Evolutionary conservation across 37 sponge, comb jelly and placozoan species (phyloP).

Genomic region (Oopsacas minuta): DNA sequence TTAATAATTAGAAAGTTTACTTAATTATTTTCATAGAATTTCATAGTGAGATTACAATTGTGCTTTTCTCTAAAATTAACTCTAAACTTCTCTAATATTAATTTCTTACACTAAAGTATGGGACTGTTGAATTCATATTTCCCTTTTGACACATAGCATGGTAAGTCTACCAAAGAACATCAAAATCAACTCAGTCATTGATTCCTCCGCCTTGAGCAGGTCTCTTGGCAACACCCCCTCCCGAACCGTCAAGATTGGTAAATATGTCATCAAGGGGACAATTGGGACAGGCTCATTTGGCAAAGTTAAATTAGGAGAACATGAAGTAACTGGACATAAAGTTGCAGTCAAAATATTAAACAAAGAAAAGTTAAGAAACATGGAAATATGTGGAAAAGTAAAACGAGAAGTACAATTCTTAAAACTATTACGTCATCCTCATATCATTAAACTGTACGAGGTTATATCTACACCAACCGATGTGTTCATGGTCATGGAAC

Average conservation of each 20-base stretch:
- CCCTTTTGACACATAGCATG: too few species aligned
- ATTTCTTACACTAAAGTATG: too few species aligned
- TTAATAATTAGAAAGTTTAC: too few species aligned
- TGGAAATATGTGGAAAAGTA: constrained; percentile 39
- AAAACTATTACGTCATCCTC: constrained; percentile 88
- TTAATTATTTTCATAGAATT: too few species aligned
- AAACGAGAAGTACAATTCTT: constrained; percentile 73
- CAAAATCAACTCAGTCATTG: background rate
- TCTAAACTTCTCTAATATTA: too few species aligned
- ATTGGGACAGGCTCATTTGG: constrained; percentile 50
- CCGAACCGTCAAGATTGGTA: background rate
- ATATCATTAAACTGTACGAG: constrained; percentile 95
- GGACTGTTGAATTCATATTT: too few species aligned
- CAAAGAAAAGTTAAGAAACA: constrained; percentile 56
- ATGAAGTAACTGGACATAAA: constrained; percentile 78
- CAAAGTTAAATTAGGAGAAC: constrained; percentile 69
- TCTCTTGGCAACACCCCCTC: background rate
- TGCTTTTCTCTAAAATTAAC: too few species aligned
- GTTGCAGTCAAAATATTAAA: constrained; percentile 93
- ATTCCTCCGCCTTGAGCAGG: background rate
- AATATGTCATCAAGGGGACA: constrained; percentile 11
- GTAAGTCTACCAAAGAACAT: background rate
- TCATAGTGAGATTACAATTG: too few species aligned
- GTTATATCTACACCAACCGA: constrained; percentile 88
- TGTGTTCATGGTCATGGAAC: constrained; percentile 97